phyloP scores from a whole-genome alignment of 2,797 vertebrate genomes.

The Cyprinodon diabolis region DNA sequence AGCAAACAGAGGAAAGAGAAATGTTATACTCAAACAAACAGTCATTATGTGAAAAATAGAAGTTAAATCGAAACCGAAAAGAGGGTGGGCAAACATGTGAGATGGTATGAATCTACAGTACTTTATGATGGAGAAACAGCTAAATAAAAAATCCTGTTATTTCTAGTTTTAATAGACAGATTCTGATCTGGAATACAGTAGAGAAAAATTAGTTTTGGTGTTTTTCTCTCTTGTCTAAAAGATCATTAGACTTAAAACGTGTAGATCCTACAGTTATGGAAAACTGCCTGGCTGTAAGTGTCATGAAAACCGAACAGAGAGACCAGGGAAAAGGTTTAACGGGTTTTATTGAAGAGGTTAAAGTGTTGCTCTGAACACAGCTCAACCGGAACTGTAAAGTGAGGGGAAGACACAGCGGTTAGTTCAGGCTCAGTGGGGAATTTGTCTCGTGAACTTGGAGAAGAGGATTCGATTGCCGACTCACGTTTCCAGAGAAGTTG shows the following conservation, averaged over 20 bases:
- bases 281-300: neutral
- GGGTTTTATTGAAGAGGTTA: too few species aligned
- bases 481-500: too few species aligned
- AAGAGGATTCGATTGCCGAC: too few species aligned
- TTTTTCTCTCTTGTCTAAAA: neutral
- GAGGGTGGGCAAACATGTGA: neutral
- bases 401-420: too few species aligned
- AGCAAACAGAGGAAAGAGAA: neutral
- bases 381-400: too few species aligned
- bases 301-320: too few species aligned
- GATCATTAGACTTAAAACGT: neutral
- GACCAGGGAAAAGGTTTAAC: too few species aligned
- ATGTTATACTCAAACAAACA: neutral
- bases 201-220: neutral
- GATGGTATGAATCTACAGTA: neutral
- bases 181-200: neutral
- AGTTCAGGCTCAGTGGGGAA: too few species aligned
- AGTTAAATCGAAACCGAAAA: neutral
- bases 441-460: too few species aligned
- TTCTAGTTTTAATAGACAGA: neutral
- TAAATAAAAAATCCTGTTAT: neutral
- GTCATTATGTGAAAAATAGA: neutral
- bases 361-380: too few species aligned
- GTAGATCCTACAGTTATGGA: neutral
- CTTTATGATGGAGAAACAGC: neutral